Base-by-base conservation (phyloP, 2,113 vertebrate species). In the Hyperopisus bebe region DNA sequence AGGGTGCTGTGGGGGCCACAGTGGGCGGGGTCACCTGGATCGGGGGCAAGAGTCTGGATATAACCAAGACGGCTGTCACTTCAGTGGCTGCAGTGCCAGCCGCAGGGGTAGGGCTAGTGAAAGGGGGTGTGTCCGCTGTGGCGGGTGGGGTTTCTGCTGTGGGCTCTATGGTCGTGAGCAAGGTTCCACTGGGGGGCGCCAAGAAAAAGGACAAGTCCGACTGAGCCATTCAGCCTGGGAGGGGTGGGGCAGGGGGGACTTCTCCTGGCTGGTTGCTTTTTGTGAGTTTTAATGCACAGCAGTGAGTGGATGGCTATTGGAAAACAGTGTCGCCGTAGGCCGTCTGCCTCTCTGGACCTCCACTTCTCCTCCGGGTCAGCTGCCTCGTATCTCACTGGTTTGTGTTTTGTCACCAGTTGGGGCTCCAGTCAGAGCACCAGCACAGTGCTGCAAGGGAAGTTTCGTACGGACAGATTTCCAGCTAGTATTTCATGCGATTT, bases 201-300 rank as follows among this genome's bases (percentile, higher is more conserved):
- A 99, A 98, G 95, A 99, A 99, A 94, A 99, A 98, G 93, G 98
- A 99, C 95, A 99, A 99, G 93, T 98, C 97, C 94, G 98, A 99
- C 94, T 99, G 96, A 96, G 91, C 74, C 13, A 27, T 27, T 19
- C 50, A 53, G 85, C 47, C 48, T 86, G 84, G 84, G n/a, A 48
- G 27, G 2, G n/a, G 62, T 27, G 8, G 24, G 62, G 62, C 8
- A 3, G 3, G 62, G 15, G n/a, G n/a, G 46, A 2, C 84, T 51
- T 27, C 84, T 50, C 46, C 27, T 27, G 44, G 47, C 82, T 47
- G 4, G 13, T 50, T 87, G 85, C 50, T 39, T 15, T 53, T 35
- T n/a, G 50, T 5, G 85, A 19, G n/a, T 53, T 21, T 87, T 15
- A 27, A 35, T 53, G 3, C 44, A n/a, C 9, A 48, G 27, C 85